A percentile compares a stretch with the other conserved stretches of the same genome.
phyloP scores from a whole-genome alignment of 2,113 vertebrate species.

The Desmodus rotundus region DNA sequence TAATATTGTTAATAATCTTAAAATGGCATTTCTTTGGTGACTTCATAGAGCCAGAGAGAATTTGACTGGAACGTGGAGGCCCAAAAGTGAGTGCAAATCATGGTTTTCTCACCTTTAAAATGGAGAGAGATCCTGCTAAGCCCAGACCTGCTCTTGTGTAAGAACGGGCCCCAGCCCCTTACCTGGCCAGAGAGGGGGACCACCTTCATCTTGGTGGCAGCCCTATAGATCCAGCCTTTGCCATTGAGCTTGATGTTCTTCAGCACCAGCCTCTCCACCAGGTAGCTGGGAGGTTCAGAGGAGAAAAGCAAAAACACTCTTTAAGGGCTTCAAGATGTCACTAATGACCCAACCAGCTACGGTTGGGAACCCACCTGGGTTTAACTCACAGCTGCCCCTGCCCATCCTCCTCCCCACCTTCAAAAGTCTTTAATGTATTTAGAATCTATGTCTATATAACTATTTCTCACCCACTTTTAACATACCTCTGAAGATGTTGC shows the following conservation, averaged over 20 bases:
- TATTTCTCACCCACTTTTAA: conserved; percentile 67
- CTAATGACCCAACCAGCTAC: conserved; percentile 39
- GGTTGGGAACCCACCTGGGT: conserved; percentile 21
- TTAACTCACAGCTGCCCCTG: neutral
- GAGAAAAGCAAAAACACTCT: neutral
- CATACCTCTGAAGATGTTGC: conserved; percentile 70
- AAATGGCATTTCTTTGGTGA: neutral
- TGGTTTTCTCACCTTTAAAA: neutral
- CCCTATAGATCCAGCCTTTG: conserved; percentile 95
- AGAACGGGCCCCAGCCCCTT: neutral
- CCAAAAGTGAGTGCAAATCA: neutral
- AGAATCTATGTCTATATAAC: conserved; percentile 66
- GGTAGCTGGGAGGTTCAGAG: neutral
- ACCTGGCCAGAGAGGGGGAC: conserved; percentile 93
- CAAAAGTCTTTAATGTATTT: conserved; percentile 60
- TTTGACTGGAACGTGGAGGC: neutral
- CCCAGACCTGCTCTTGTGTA: rapidly evolving
- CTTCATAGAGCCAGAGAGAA: neutral
- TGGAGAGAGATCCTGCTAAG: neutral
- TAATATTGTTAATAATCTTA: neutral
- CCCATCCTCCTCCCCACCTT: neutral
- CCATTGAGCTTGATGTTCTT: conserved; percentile 91
- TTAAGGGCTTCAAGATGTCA: conserved; percentile 70
- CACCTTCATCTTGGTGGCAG: conserved; percentile 86
- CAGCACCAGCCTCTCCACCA: conserved; percentile 91